Conservation (phyloP, 2,888 invertebrate species). For the Resseliella maxima region DNA sequence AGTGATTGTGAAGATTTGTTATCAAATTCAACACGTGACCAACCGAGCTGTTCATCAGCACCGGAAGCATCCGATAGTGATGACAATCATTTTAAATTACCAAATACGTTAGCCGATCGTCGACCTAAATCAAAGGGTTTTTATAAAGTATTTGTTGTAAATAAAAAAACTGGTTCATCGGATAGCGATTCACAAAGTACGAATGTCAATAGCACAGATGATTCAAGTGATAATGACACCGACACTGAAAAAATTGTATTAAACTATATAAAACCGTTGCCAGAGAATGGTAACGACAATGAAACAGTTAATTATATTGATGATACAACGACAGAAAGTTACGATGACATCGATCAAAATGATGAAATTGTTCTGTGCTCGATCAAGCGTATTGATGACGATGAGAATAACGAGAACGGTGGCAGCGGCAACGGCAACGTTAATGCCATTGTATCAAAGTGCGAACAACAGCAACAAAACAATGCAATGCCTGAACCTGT, state of each 20-base stretch:
- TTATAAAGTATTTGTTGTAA: constrained; percentile 77
- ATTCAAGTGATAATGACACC: constrained; percentile 75
- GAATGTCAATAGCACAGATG: constrained; percentile 69
- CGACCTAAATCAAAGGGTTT: constrained; percentile 70
- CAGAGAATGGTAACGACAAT: constrained; percentile 57
- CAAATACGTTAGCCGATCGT: constrained; percentile 70
- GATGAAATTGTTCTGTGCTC: constrained; percentile 59
- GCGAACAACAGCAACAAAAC: not conserved
- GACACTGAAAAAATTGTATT: constrained; percentile 69
- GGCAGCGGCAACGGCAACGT: not conserved
- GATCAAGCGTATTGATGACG: constrained; percentile 46
- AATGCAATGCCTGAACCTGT: constrained; percentile 1
- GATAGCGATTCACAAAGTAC: constrained; percentile 72
- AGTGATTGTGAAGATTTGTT: constrained; percentile 62
- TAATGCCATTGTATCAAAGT: not conserved
- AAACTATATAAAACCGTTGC: constrained; percentile 64
- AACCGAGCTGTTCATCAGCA: constrained; percentile 63
- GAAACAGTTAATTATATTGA: constrained; percentile 6
- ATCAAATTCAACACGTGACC: constrained; percentile 69
- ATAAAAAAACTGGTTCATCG: constrained; percentile 71
- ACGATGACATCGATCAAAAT: constrained; percentile 57
- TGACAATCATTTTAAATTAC: constrained; percentile 64
- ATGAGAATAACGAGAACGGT: constrained; percentile 58
- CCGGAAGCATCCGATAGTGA: constrained; percentile 68
- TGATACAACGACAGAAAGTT: constrained; percentile 12